Base-by-base conservation (phyloP, 2,113 vertebrate species). In the Lichenostomus cassidix region DNA sequence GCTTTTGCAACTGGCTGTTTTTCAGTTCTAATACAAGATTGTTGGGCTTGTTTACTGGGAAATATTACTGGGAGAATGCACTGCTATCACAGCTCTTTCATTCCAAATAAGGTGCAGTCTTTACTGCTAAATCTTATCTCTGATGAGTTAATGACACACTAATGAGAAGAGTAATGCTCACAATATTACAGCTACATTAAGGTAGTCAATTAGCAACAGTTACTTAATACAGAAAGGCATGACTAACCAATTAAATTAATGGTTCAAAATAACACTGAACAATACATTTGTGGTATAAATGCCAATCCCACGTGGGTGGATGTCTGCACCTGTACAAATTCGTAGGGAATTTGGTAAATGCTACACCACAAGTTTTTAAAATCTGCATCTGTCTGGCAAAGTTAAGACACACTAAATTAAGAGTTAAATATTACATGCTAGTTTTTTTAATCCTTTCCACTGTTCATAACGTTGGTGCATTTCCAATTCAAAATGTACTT, bases 161-260 rank as follows among this genome's bases (percentile, higher is more conserved):
- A 90, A 94, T 84, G 90, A 83, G 39, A 91, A 73, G 74, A 94
- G 53, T 85, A 94, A 93, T 74, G 74, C 86, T 95, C 62, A 85
- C 91, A 94, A 96, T 81, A 95, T 78, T 95, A 94, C 81, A 91
- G 85, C 44, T 77, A 91, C 90, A 94, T 86, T 95, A 93, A 91
- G 60, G 55, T 50, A 91, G 92, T 87, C 86, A 95, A 90, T 81
- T 95, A 92, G 92, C 78, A 97, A 91, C 94, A 95, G 89, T 80
- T 70, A 96, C 68, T 96, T 96, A 77, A 86, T 77, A 91, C 5
- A 95, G 77, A 94, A 94, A 96, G 80, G 80, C 92, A 94, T 15
- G 82, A 95, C 59, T 91, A 92, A 80, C 77, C 69, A 96, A 94
- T 93, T 94, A 95, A 93, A 84, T 46, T 59, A 96, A 95, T 25